A percentile compares a stretch with the other conserved stretches of the same genome.
Evolutionary conservation across 2,113 vertebrate genomes (phyloP).

Genomic region (Microtus richardsoni): DNA sequence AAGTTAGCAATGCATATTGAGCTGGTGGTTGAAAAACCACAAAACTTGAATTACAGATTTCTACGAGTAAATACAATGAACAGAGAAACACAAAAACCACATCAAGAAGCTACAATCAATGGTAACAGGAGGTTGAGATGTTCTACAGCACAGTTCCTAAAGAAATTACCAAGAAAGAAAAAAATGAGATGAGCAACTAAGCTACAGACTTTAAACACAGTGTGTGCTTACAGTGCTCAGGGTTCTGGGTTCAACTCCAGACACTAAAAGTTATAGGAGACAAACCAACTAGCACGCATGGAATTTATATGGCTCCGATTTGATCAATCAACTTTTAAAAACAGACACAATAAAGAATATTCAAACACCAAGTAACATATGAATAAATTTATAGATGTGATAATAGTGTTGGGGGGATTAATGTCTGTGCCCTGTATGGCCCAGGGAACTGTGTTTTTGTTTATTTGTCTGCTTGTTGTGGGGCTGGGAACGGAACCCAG

Average conservation of each 20-base stretch:
- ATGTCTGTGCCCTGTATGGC: background rate
- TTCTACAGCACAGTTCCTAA: background rate
- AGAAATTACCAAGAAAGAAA: slow-evolving; percentile 14
- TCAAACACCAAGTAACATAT: background rate
- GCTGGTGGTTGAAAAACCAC: slow-evolving; percentile 15
- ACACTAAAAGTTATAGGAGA: background rate
- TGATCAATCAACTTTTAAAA: background rate
- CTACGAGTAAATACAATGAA: slow-evolving; percentile 37
- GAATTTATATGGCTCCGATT: background rate
- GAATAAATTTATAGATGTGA: background rate
- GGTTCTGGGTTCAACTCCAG: background rate
- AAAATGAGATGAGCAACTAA: background rate
- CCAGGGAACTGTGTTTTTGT: background rate
- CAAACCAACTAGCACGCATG: background rate
- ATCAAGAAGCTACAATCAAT: background rate
- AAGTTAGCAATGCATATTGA: background rate
- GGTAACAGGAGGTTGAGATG: background rate
- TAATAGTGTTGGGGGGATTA: background rate
- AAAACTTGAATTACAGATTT: slow-evolving; percentile 42
- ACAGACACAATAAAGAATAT: background rate
- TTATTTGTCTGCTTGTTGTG: background rate
- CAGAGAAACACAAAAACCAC: slow-evolving; percentile 9
- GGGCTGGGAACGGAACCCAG: background rate
- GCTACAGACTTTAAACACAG: background rate
- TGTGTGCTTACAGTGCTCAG: background rate